Conservation (phyloP, 1,140 invertebrate species). For the Drosophila auraria region DNA sequence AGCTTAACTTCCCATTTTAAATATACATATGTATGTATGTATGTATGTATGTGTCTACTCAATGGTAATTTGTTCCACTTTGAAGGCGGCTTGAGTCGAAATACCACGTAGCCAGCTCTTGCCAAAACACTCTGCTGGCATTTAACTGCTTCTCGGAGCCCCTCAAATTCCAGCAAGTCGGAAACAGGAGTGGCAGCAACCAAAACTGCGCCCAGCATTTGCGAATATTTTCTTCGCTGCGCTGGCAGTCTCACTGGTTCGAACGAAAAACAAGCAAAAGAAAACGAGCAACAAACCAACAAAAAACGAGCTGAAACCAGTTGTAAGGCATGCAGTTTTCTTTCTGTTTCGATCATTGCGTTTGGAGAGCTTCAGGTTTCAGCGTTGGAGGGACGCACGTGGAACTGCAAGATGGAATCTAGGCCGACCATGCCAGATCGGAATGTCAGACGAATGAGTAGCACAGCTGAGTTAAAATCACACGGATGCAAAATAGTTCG, state of each 20-base stretch:
- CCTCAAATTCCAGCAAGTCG: slow-evolving; percentile 46
- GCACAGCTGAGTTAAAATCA: slow-evolving; percentile 21
- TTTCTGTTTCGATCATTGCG: slow-evolving; percentile 45
- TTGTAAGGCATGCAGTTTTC: slow-evolving; percentile 49
- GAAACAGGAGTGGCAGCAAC: slow-evolving; percentile 63
- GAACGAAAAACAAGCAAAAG: slow-evolving; percentile 2
- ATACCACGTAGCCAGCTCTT: slow-evolving; percentile 43
- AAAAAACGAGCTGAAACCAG: slow-evolving; percentile 18
- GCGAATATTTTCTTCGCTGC: slow-evolving; percentile 14
- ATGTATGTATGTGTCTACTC: slow-evolving; percentile 5
- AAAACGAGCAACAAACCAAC: slow-evolving; percentile 12
- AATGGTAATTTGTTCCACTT: slow-evolving; percentile 33
- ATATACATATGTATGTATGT: not conserved
- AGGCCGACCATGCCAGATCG: slow-evolving; percentile 46
- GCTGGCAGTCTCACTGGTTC: not conserved
- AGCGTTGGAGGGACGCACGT: slow-evolving; percentile 38
- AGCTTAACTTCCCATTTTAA: slow-evolving; percentile 12
- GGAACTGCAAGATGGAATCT: slow-evolving; percentile 44
- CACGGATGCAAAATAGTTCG: slow-evolving; percentile 6
- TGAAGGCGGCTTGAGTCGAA: slow-evolving; percentile 35
- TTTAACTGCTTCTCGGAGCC: slow-evolving; percentile 53
- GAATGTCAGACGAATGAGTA: slow-evolving; percentile 63
- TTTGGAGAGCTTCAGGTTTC: slow-evolving; percentile 50
- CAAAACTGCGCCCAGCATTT: slow-evolving; percentile 50
- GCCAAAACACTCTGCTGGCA: slow-evolving; percentile 63